Evolutionary conservation across 1,140 invertebrate genomes (phyloP).

Genomic region (Thrips palmi): DNA sequence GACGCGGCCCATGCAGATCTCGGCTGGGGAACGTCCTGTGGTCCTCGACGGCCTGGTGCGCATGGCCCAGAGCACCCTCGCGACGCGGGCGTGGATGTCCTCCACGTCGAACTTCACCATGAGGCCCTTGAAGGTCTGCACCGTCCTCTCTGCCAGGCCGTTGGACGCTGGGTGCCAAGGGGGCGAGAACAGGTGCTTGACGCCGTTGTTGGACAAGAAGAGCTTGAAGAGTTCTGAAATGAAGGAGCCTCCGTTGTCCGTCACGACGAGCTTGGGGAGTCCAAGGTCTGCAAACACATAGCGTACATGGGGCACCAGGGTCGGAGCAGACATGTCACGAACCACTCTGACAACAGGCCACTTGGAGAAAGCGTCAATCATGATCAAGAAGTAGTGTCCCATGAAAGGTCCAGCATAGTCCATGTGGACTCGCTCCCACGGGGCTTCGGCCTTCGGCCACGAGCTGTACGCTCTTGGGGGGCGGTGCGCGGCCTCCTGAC

Average conservation of each 20-base stretch:
- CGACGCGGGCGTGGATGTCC: too few relatives aligned
- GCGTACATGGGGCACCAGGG: slow-evolving; percentile 11
- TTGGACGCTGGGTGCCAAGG: slow-evolving; percentile 21
- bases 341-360: slow-evolving; percentile 16
- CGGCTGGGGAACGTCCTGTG: too few relatives aligned
- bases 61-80: too few relatives aligned
- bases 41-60: too few relatives aligned
- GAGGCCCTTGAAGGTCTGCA: slow-evolving; percentile 20
- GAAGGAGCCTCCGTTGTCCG: slow-evolving; percentile 13
- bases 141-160: slow-evolving; percentile 19
- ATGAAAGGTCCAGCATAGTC: slow-evolving; percentile 28
- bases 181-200: slow-evolving; percentile 18
- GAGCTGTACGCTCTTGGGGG: slow-evolving; percentile 11
- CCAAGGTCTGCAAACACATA: slow-evolving; percentile 8
- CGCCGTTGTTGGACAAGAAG: slow-evolving; percentile 8
- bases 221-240: slow-evolving; percentile 3
- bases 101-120: too few relatives aligned
- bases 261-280: slow-evolving; percentile 6
- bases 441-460: slow-evolving; percentile 21
- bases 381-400: slow-evolving; percentile 21
- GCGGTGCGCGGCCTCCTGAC: slow-evolving; percentile 2
- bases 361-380: slow-evolving; percentile 22
- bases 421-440: slow-evolving; percentile 27
- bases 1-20: too few relatives aligned
- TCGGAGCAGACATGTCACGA: too few relatives aligned